A percentile compares a stretch with the other conserved stretches of the same genome.
phyloP scores from a whole-genome alignment of 2,888 invertebrate genomes.

The Steinernema hermaphroditum region DNA sequence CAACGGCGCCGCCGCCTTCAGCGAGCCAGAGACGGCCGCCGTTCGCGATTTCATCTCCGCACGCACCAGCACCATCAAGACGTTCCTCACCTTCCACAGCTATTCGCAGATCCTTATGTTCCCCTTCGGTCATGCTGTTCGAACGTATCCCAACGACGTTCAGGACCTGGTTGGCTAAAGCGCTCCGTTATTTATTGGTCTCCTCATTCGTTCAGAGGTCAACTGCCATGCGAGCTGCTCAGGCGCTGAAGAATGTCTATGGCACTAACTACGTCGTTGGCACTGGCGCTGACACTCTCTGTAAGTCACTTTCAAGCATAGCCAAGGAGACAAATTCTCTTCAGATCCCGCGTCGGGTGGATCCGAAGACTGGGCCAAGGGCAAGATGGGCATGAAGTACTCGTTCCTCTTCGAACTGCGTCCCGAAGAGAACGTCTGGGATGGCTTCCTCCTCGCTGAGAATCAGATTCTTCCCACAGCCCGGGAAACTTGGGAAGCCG shows the following conservation, averaged over 20 bases:
- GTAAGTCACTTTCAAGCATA: slow-evolving; percentile 31
- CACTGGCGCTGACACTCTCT: slow-evolving; percentile 65
- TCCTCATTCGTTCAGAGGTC: slow-evolving; percentile 46
- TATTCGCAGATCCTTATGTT: slow-evolving; percentile 61
- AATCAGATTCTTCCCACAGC: slow-evolving; percentile 65
- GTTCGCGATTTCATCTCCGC: slow-evolving; percentile 63
- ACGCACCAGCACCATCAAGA: slow-evolving; percentile 53
- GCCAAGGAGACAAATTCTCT: too few species aligned
- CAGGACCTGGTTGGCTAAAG: slow-evolving; percentile 57
- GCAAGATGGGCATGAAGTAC: slow-evolving; percentile 63
- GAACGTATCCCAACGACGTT: slow-evolving; percentile 62
- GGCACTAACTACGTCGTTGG: slow-evolving; percentile 65
- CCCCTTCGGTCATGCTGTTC: slow-evolving; percentile 64
- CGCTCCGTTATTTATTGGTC: slow-evolving; percentile 3
- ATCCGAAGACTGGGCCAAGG: slow-evolving; percentile 66
- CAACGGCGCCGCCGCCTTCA: slow-evolving; percentile 62
- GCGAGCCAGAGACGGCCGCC: slow-evolving; percentile 66
- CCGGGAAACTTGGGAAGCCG: slow-evolving; percentile 65
- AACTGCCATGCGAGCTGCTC: slow-evolving; percentile 59
- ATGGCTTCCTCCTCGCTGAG: slow-evolving; percentile 64
- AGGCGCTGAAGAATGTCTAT: slow-evolving; percentile 59
- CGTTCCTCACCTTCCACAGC: slow-evolving; percentile 65
- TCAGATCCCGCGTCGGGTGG: slow-evolving; percentile 58
- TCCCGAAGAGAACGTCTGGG: slow-evolving; percentile 64
- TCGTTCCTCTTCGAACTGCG: slow-evolving; percentile 65